Evolutionary conservation across 2,797 vertebrate genomes (phyloP), one percentile per base, ranked within the genome.

Genomic region (Etheostoma nigrum): DNA sequence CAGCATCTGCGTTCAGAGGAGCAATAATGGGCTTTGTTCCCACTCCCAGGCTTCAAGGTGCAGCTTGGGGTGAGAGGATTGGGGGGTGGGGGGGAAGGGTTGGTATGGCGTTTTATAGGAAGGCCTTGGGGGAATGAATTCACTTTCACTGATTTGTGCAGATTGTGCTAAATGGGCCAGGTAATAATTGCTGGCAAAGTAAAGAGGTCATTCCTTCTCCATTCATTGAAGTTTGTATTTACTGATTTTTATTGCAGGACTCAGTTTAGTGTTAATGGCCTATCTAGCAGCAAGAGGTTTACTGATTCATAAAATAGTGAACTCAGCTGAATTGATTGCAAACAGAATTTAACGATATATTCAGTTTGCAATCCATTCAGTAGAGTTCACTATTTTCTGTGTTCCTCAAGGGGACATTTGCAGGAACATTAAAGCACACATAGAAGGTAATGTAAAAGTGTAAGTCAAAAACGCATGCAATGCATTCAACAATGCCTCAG

Each of bases 81-180:
- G 30, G 65, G 73, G 42, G 4, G 27, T 4, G 27, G 27, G 27
- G 27, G 3, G 27, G 27, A 1, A 4, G 27, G 9, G 87, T 64
- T 8, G 8, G 27, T 47, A 27, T 63, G 59, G 65, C 53, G 25
- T 60, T 63, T 83, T 83, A 78, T 76, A 48, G 77, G 69, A 61
- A 57, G 74, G 76, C 78, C 87, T 86, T 63, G 21, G 53, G 89
- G 93, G 88, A 88, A 84, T 85, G 87, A 89, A 82, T 85, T 89
- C 91, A 90, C 94, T 93, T 95, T 88, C 90, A 72, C 89, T 83
- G 95, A 95, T 95, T 95, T 94, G 91, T 93, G 89, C 95, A 96
- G 95, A 96, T 97, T 96, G 96, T 95, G 96, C 94, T 97, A 96
- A 97, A 98, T 96, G 95, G 96, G 86, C 95, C 96, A 95, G 83